Base-by-base conservation (phyloP, 2,113 vertebrate species). In the Eudorcas thomsonii region DNA sequence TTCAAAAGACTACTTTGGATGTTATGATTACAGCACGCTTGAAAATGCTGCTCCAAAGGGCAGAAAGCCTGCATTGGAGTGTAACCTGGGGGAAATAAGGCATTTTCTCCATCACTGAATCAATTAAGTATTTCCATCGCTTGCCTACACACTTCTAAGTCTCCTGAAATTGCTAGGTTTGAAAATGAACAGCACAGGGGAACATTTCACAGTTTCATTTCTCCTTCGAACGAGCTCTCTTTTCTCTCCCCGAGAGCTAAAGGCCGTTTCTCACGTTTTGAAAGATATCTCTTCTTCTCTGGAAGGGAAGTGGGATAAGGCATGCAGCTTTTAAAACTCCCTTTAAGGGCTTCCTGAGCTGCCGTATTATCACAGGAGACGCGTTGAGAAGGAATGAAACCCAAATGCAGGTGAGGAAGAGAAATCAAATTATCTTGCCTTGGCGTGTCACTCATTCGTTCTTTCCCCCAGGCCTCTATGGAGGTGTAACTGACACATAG, bases 281-380 rank as follows among this genome's bases (percentile, higher is more conserved):
- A 62, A 74, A 77, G 60, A 7, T 12, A 2, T 3, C 39, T 17
- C 59, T 81, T 67, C 71, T 45, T 67, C 83, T 64, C 4, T 4
- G 39, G 39, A 54, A 55, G 86, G 45, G 36, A 52, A 45, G 43
- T 2, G 2, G 50, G 54, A 59, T 8, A 21, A 48, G 45, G 77
- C 4, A 3, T 1, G 23, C 10, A 55, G 84, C 4, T 11, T 89
- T 67, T 33, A 39, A 82, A 83, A 36, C 33, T 14, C 48, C 25
- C 57, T 60, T 8, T n/a, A 15, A 54, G 89, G 21, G 6, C 60
- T 33, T 1, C 25, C 6, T 7, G 45, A 33, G 64, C n/a, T 5
- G 19, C 30, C 0, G 0, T 0, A 6, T 50, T 33, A 9, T 21
- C 21, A 0, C 9, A 12, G 5, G 10, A 48, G 45, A 23, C 1